A percentile compares a stretch with the other conserved stretches of the same genome.
These are phyloP conservation scores for Saturnia pavonia DNA, from an alignment of 2,888 invertebrate species.

Conservation along the genomic window DNA sequence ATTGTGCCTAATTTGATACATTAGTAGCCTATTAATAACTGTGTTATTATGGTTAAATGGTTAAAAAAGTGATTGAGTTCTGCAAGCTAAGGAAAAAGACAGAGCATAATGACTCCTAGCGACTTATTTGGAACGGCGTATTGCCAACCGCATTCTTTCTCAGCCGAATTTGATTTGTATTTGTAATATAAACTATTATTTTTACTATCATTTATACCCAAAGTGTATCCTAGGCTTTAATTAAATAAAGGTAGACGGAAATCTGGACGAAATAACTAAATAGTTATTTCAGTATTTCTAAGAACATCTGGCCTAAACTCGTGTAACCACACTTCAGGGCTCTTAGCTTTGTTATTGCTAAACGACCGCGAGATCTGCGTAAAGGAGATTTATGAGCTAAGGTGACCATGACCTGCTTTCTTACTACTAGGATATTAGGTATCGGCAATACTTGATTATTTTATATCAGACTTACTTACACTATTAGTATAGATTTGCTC, in stretches of 20 bases:
- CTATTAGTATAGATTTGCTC: no score
- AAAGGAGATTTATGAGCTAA: slow-evolving; percentile 45
- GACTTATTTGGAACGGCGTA: no score
- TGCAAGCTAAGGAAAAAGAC: no score
- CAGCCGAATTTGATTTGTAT: no score
- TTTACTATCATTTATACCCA: neutral
- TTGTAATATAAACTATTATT: no score
- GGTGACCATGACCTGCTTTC: slow-evolving; percentile 32
- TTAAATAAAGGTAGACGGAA: slow-evolving; percentile 6
- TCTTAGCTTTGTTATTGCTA: slow-evolving; percentile 45
- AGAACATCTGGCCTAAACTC: slow-evolving; percentile 46
- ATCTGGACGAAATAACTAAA: slow-evolving; percentile 14
- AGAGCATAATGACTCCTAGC: no score
- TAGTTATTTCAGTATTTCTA: slow-evolving; percentile 27
- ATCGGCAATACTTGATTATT: neutral
- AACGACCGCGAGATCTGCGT: slow-evolving; percentile 36
- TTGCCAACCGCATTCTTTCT: no score
- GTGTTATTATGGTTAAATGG: no score
- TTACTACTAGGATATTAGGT: slow-evolving; percentile 17
- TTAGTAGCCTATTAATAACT: no score
- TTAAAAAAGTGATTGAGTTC: no score
- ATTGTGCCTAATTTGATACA: no score
- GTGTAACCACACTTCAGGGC: slow-evolving; percentile 44
- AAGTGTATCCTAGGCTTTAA: neutral
- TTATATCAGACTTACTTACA: no score